Evolutionary conservation across 2,113 vertebrate genomes (phyloP).

Genomic region (Psittacus erithacus): DNA sequence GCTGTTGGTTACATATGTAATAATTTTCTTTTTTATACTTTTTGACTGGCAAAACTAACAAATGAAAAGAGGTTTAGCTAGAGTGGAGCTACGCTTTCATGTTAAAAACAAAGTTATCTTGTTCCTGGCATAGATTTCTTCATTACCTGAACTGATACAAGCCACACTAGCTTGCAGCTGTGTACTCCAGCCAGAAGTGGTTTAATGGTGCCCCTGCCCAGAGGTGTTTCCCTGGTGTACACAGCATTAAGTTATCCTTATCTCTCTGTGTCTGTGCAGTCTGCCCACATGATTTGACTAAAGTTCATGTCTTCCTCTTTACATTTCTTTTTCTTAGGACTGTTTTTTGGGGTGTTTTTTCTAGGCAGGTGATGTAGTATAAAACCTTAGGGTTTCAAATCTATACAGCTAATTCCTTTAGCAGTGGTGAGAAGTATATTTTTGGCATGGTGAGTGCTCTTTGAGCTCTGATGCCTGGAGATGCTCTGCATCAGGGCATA

Average conservation of each 20-base stretch:
- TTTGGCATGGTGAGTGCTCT: not conserved
- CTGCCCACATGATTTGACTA: not conserved
- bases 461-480: not conserved
- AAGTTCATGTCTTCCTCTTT: not conserved
- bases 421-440: fast-evolving
- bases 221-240: not conserved
- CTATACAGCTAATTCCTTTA: not conserved
- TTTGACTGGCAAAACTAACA: not conserved
- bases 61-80: not conserved
- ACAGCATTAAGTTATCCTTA: not conserved
- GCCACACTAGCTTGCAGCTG: not conserved
- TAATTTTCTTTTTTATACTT: not conserved
- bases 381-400: not conserved
- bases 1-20: not conserved
- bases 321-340: not conserved
- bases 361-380: not conserved
- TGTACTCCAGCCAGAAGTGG: not conserved
- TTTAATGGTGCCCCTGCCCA: not conserved
- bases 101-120: not conserved
- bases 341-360: not conserved
- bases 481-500: not conserved
- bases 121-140: not conserved
- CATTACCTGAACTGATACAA: not conserved
- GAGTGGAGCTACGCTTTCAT: not conserved
- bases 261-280: not conserved